Conservation (phyloP, 2,797 vertebrate species). For the Epinephelus malabaricus region DNA sequence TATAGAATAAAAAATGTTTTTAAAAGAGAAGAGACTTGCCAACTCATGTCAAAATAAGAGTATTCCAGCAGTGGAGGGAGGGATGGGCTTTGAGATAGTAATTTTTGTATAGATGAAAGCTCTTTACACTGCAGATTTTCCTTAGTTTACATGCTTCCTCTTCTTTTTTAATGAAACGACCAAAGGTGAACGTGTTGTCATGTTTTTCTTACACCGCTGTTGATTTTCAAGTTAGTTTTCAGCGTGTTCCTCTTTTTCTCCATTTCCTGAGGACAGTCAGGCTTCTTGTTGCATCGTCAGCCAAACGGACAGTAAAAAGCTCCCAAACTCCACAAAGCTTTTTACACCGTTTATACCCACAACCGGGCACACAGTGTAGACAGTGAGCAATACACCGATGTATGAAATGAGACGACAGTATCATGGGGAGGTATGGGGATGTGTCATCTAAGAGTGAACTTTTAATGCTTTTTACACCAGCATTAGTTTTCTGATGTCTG, state of each 20-base stretch:
- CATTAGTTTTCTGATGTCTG: neutral
- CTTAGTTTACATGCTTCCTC: neutral
- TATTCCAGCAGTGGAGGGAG: neutral
- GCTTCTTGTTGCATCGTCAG: neutral
- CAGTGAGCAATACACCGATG: neutral
- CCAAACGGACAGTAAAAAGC: neutral
- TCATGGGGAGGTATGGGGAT: neutral
- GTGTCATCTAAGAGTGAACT: neutral
- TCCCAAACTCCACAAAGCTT: neutral
- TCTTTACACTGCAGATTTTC: conserved; percentile 15
- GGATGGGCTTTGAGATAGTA: neutral
- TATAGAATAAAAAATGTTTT: neutral
- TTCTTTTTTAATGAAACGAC: neutral
- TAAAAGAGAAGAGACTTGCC: neutral
- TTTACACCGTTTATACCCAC: neutral
- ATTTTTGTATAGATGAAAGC: conserved; percentile 2
- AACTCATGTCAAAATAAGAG: neutral
- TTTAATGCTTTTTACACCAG: neutral
- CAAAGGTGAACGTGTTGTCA: neutral
- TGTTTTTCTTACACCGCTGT: neutral
- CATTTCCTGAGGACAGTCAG: no score
- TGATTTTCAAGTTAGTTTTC: neutral
- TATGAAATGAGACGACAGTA: neutral
- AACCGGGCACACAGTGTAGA: no score
- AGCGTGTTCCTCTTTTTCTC: neutral